phyloP scores from a whole-genome alignment of 2,888 invertebrate genomes.

The Apoderus coryli region DNA sequence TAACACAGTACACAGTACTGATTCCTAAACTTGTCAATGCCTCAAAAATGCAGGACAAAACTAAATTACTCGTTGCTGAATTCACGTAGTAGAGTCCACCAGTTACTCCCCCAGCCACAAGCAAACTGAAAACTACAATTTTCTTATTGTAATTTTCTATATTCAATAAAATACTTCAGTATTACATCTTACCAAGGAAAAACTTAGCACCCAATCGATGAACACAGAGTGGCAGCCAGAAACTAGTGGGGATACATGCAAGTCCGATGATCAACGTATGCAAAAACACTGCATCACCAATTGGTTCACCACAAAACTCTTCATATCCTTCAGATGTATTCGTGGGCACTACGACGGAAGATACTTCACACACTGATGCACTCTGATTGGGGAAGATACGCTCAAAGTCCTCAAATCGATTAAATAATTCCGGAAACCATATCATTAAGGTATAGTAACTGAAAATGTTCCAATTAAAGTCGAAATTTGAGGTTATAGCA shows the following conservation, averaged over 20 bases:
- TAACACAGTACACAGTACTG: constrained; percentile 65
- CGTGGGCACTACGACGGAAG: constrained; percentile 41
- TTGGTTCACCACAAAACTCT: constrained; percentile 46
- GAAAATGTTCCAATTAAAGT: constrained; percentile 21
- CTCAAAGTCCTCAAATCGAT: constrained; percentile 67
- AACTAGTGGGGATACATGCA: constrained; percentile 66
- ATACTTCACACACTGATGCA: constrained; percentile 66
- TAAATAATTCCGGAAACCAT: constrained; percentile 84
- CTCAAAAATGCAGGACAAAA: constrained; percentile 65
- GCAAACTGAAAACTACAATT: constrained; percentile 59
- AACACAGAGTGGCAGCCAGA: constrained; percentile 64
- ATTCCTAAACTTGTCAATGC: constrained; percentile 66
- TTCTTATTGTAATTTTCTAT: no score
- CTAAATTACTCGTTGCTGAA: constrained; percentile 53
- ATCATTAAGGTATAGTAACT: constrained; percentile 86
- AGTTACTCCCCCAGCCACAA: constrained; percentile 57
- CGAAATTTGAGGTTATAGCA: not conserved
- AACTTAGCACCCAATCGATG: constrained; percentile 69
- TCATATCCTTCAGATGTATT: constrained; percentile 27
- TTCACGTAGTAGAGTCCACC: constrained; percentile 62
- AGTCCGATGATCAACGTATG: constrained; percentile 68
- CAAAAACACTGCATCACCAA: constrained; percentile 52
- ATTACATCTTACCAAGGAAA: constrained; percentile 51
- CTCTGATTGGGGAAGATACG: constrained; percentile 45
- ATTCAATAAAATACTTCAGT: no score